These are phyloP conservation scores for Chionomys nivalis DNA, from an alignment of 2,113 vertebrate species.

Conservation along the genomic window DNA sequence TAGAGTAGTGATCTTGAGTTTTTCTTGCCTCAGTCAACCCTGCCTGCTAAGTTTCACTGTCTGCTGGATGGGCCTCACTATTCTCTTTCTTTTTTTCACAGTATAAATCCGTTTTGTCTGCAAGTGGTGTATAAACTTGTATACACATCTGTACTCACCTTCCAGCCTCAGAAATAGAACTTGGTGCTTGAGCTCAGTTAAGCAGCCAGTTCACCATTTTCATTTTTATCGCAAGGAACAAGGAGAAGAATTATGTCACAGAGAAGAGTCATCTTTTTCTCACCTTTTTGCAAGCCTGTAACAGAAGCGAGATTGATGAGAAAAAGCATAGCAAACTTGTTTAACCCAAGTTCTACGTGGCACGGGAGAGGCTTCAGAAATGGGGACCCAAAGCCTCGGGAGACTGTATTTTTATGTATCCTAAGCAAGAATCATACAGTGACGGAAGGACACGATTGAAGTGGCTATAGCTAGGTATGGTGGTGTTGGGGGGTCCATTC, in stretches of 20 bases:
- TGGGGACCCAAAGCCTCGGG: background rate
- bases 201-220: background rate
- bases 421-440: background rate
- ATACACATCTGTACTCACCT: background rate
- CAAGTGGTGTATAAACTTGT: background rate
- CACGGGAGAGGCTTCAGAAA: background rate
- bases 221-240: background rate
- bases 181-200: background rate
- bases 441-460: too few species aligned
- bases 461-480: background rate
- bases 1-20: background rate
- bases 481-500: too few species aligned
- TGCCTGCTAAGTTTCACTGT: background rate
- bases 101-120: background rate
- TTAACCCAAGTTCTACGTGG: background rate
- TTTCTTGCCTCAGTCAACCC: background rate
- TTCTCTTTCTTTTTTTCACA: constrained; percentile 31
- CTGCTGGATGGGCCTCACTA: background rate
- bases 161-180: background rate
- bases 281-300: background rate
- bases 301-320: background rate
- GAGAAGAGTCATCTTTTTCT: background rate
- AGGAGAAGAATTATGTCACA: background rate
- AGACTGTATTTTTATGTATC: background rate
- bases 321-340: background rate